Evolutionary conservation across 2,113 vertebrate genomes (phyloP).

Genomic region (Petaurus breviceps): DNA sequence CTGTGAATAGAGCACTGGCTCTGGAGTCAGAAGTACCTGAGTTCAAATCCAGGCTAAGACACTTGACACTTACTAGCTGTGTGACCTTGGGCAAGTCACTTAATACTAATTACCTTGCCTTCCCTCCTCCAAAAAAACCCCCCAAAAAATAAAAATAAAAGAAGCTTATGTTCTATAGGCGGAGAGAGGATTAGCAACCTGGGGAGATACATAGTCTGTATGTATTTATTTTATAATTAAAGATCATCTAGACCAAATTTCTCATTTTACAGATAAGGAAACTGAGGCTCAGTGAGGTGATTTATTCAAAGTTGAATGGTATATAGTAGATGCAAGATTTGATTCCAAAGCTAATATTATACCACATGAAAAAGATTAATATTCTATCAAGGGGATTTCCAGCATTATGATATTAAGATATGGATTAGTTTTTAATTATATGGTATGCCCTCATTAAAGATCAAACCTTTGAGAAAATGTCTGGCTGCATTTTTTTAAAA

Average conservation of each 20-base stretch:
- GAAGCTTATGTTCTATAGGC: neutral
- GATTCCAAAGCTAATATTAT: neutral
- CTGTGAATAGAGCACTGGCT: too few relatives aligned
- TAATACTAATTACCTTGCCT: too few relatives aligned
- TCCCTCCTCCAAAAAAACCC: too few relatives aligned
- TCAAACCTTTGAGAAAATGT: conserved; percentile 4
- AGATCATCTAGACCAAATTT: neutral
- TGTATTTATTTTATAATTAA: neutral
- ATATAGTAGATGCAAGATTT: neutral
- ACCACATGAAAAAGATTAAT: neutral
- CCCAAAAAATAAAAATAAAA: too few relatives aligned
- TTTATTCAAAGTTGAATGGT: neutral
- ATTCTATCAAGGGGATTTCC: neutral
- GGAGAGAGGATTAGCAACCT: neutral
- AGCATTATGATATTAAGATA: neutral
- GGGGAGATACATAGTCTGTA: too few relatives aligned
- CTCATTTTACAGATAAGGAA: neutral
- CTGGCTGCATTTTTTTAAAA: neutral
- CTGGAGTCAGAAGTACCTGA: too few relatives aligned
- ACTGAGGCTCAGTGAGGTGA: neutral
- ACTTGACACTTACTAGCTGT: too few relatives aligned
- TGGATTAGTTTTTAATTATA: neutral
- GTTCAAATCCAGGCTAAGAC: too few relatives aligned
- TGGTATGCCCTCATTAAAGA: neutral
- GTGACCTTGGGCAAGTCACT: too few relatives aligned